Percentiles rank a stretch among this genome's conserved stretches.
These are phyloP conservation scores for Apamea anceps DNA, from an alignment of 2,888 invertebrate species.

Conservation along the genomic window DNA sequence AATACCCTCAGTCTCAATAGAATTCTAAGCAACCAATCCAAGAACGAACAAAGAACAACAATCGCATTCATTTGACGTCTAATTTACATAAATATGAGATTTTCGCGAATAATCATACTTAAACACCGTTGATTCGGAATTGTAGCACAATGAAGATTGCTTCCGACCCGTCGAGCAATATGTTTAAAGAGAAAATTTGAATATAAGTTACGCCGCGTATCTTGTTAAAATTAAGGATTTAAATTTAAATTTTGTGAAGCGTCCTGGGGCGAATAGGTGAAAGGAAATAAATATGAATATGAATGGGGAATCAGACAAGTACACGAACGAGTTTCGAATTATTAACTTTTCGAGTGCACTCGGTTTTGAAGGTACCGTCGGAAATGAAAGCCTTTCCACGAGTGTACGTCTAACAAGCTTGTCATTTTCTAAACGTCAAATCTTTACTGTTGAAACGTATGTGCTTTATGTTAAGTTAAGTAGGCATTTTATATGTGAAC, in stretches of 20 bases:
- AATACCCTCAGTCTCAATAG: conserved; percentile 42
- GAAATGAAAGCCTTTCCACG: conserved; percentile 73
- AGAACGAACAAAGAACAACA: conserved; percentile 80
- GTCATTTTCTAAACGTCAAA: conserved; percentile 78
- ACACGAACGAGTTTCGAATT: conserved; percentile 86
- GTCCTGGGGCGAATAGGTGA: conserved; percentile 86
- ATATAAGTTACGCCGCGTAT: conserved; percentile 79
- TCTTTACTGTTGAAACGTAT: conserved; percentile 47
- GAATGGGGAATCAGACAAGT: conserved; percentile 88
- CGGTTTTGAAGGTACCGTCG: conserved; percentile 76
- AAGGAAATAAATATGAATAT: conserved; percentile 91
- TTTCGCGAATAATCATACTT: conserved; percentile 84
- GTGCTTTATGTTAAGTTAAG: conserved; percentile 4
- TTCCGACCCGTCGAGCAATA: conserved; percentile 85
- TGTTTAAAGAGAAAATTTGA: conserved; percentile 66
- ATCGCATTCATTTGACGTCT: conserved; percentile 80
- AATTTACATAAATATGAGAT: conserved; percentile 89
- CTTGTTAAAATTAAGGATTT: conserved; percentile 89
- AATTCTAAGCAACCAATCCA: conserved; percentile 57
- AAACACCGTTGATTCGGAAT: conserved; percentile 84
- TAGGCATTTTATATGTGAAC: conserved; percentile 16
- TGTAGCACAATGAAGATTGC: conserved; percentile 83
- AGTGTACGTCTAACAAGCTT: conserved; percentile 80
- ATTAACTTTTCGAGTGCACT: conserved; percentile 88
- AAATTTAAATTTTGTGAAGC: conserved; percentile 83